Evolutionary conservation across 2,797 vertebrate species (phyloP), one percentile per base, ranked within the genome.

Genomic region (Meda fulgida): DNA sequence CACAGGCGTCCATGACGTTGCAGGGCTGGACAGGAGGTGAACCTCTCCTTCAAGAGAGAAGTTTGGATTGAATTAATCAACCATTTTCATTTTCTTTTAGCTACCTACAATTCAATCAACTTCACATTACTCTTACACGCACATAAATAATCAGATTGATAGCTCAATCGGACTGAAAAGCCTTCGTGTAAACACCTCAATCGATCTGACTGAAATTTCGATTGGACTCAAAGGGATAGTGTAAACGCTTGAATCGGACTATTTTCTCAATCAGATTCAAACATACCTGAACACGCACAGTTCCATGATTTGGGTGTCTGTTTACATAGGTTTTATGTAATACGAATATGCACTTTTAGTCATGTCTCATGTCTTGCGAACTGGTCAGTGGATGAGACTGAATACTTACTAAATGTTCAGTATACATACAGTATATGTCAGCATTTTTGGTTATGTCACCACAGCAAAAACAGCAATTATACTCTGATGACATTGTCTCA

Each of bases 1-100:
- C 85, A 48, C 93, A 96, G 77, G 93, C 85, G 34, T 98, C 97
- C 98, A 99, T 99, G 70, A 88, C 90, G 89, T 81, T 86, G 65
- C 36, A 81, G 71, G 89, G 89, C 60, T 83, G 73, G 81, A 72
- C 66, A 38, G 73, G 4, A 55, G 80, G 84, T 65, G 87, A 89
- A 91, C 31, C 89, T 94, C 92, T 92, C 92, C 94, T 95, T 93
- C 87, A 72, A 75, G 40, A 18, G 7, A 77, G 70, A 43, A 75
- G 60, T 29, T n/a, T 0, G 29, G 53, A 23, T 77, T 36, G 3
- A 70, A 69, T 5, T 9, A 66, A 53, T 43, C 7, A 29, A 63
- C 58, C 7, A 26, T 40, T 26, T 26, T 78, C 5, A 63, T 19
- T 78, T 58, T 31, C 31, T 31, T 31, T 3, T 40, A 29, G 53